Conservation (phyloP, 2,113 vertebrate species). For the Pseudorectes ferrugineus region DNA sequence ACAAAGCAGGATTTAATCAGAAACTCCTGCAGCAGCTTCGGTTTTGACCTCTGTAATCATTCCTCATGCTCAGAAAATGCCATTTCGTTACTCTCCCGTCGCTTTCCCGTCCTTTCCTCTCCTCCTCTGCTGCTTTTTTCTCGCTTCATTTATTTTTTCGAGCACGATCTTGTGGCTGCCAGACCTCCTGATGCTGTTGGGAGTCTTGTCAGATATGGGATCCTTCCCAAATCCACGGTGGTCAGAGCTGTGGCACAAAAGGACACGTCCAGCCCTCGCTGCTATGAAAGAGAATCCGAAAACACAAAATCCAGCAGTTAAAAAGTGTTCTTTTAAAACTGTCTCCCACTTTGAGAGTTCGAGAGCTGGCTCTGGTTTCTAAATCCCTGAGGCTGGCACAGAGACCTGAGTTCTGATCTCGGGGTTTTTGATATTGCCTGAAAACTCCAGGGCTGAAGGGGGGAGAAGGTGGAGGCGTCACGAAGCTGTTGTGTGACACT, state of each 20-base stretch:
- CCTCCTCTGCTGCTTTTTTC: background rate
- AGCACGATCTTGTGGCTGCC: background rate
- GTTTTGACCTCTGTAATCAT: background rate
- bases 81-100: background rate
- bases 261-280: background rate
- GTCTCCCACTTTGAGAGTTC: background rate
- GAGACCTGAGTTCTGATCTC: background rate
- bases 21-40: background rate
- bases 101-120: background rate
- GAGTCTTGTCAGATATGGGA: background rate
- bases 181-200: background rate
- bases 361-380: background rate
- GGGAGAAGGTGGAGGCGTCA: background rate
- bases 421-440: background rate
- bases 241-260: background rate
- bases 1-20: conserved; percentile 10
- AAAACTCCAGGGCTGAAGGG: background rate
- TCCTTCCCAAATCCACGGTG: background rate
- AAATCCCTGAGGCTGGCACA: background rate
- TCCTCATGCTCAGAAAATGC: background rate
- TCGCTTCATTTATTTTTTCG: background rate
- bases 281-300: background rate
- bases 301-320: background rate
- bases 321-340: background rate
- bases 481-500: background rate